Evolutionary conservation across 2,888 invertebrate species (phyloP).

Genomic region (Catocala fraxini): DNA sequence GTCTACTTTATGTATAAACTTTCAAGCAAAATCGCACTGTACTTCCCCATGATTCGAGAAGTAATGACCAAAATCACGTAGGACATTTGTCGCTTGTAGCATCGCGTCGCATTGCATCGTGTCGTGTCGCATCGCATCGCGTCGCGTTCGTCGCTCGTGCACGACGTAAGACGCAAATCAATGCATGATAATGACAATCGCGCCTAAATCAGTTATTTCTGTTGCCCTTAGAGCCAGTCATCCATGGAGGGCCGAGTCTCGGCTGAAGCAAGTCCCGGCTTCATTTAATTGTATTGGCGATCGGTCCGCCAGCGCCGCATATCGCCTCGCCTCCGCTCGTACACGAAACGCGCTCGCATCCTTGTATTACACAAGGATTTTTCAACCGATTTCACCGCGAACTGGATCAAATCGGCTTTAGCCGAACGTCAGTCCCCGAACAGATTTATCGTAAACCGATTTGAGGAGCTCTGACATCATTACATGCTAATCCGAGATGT

Average conservation of each 20-base stretch:
- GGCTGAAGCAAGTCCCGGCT: slow-evolving; percentile 24
- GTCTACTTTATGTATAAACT: too few relatives aligned
- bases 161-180: slow-evolving; percentile 9
- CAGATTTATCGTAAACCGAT: background rate
- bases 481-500: background rate
- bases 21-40: too few relatives aligned
- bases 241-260: slow-evolving; percentile 27
- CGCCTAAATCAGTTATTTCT: slow-evolving; percentile 43
- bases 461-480: background rate
- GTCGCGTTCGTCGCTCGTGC: too few relatives aligned
- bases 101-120: too few relatives aligned
- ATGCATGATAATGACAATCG: slow-evolving; percentile 23
- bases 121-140: too few relatives aligned
- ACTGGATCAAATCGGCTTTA: slow-evolving; percentile 43
- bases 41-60: too few relatives aligned
- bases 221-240: slow-evolving; percentile 30
- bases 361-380: slow-evolving; percentile 40
- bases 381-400: slow-evolving; percentile 36
- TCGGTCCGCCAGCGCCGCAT: background rate
- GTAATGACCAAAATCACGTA: too few relatives aligned
- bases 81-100: too few relatives aligned
- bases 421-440: slow-evolving; percentile 30
- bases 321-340: too few relatives aligned
- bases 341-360: too few relatives aligned
- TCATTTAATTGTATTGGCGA: slow-evolving; percentile 37